Percentiles rank a stretch among this genome's conserved stretches.
Evolutionary conservation across 2,888 invertebrate genomes (phyloP).

Genomic region (Exocentrus adspersus): DNA sequence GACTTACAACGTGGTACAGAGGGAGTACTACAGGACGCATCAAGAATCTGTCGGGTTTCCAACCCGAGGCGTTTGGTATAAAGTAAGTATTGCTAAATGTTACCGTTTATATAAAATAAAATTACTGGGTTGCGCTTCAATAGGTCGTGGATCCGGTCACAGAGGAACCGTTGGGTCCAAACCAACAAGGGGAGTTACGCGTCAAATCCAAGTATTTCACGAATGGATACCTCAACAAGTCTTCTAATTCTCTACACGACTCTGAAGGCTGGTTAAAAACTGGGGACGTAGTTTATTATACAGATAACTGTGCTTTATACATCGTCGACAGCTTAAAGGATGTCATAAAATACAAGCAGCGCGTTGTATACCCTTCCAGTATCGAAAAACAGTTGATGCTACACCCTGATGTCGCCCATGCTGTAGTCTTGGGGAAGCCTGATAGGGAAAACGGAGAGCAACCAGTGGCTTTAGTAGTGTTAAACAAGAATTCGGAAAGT

Average conservation of each 20-base stretch:
- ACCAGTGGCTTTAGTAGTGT: slow-evolving; percentile 46
- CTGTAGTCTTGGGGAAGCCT: slow-evolving; percentile 47
- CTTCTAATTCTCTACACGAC: slow-evolving; percentile 60
- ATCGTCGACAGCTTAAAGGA: slow-evolving; percentile 65
- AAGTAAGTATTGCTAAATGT: slow-evolving; percentile 41
- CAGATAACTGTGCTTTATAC: slow-evolving; percentile 63
- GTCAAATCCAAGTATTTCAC: slow-evolving; percentile 57
- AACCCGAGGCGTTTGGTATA: slow-evolving; percentile 48
- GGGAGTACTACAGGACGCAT: slow-evolving; percentile 46
- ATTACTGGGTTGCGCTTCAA: too few species aligned
- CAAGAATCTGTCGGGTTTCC: slow-evolving; percentile 50
- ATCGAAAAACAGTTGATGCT: slow-evolving; percentile 47
- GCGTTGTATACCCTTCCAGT: slow-evolving; percentile 61
- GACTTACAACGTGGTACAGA: slow-evolving; percentile 45
- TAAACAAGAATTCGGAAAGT: slow-evolving; percentile 16
- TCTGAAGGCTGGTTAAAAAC: slow-evolving; percentile 64
- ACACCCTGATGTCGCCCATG: slow-evolving; percentile 51
- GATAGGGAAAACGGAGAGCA: slow-evolving; percentile 50
- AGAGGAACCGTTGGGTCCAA: slow-evolving; percentile 52
- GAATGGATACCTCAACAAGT: slow-evolving; percentile 64
- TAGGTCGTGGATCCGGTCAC: slow-evolving; percentile 49
- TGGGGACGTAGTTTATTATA: slow-evolving; percentile 66
- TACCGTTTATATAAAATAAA: too few species aligned
- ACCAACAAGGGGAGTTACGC: slow-evolving; percentile 66
- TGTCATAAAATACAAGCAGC: slow-evolving; percentile 64